A percentile compares a stretch with the other conserved stretches of the same genome.
Evolutionary conservation across 1,140 invertebrate genomes (phyloP).

Genomic region (Andrena cerasifolii): DNA sequence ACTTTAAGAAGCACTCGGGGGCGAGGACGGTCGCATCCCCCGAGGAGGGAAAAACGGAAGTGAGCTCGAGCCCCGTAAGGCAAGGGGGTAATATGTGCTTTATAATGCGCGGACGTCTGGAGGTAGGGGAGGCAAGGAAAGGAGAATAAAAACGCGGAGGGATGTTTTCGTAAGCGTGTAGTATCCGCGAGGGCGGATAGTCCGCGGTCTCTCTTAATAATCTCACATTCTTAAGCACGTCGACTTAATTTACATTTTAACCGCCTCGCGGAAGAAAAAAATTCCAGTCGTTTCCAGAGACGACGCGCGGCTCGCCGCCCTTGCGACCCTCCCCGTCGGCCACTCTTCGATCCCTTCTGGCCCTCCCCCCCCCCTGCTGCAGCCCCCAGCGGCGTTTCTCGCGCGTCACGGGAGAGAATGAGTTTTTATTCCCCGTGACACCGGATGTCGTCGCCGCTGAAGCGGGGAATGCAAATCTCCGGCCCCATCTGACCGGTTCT

Average conservation of each 20-base stretch:
- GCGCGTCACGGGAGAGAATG: constrained; percentile 43
- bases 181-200: constrained; percentile 46
- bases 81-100: constrained; percentile 58
- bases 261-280: constrained; percentile 56
- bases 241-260: constrained; percentile 76
- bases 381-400: constrained; percentile 23
- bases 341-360: constrained; percentile 19
- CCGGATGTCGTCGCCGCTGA: constrained; percentile 39
- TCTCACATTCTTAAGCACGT: constrained; percentile 73
- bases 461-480: constrained; percentile 62
- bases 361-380: background rate
- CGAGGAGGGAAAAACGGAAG: constrained; percentile 26
- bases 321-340: constrained; percentile 34
- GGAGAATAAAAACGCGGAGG: constrained; percentile 50
- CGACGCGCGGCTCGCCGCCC: constrained; percentile 5
- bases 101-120: constrained; percentile 58
- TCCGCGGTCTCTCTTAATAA: constrained; percentile 68
- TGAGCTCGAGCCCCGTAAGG: constrained; percentile 33
- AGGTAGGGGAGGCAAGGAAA: no score
- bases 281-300: constrained; percentile 59
- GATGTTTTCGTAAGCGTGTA: constrained; percentile 62
- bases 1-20: constrained; percentile 40
- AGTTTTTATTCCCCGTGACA: constrained; percentile 67
- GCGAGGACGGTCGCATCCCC: constrained; percentile 3
- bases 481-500: constrained; percentile 41